Evolutionary conservation across 2,888 invertebrate genomes (phyloP).

Genomic region (Tanypteryx hageni): DNA sequence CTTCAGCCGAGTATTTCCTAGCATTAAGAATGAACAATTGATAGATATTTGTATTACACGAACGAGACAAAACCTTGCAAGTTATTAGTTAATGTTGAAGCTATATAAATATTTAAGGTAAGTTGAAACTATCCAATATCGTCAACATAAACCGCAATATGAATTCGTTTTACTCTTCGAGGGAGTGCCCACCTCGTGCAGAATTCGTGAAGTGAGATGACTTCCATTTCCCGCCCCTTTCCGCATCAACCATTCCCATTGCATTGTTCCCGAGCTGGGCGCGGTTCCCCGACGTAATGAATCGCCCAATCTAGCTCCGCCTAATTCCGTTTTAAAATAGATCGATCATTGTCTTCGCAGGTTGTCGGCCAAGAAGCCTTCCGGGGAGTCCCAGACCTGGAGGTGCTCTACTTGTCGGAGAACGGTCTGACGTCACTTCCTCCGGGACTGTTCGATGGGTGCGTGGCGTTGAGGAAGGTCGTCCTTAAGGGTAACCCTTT

Average conservation of each 20-base stretch:
- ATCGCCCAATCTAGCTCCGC: neutral
- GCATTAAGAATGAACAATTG: too few species aligned
- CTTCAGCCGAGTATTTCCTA: too few species aligned
- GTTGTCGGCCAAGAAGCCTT: constrained; percentile 42
- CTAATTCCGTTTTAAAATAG: neutral
- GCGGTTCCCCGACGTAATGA: neutral
- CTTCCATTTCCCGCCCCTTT: neutral
- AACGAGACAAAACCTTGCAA: too few species aligned
- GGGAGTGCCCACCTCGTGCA: neutral
- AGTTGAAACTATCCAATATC: too few species aligned
- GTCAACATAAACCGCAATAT: too few species aligned
- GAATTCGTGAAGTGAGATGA: neutral
- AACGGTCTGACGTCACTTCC: constrained; percentile 42
- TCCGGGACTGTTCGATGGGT: constrained; percentile 27
- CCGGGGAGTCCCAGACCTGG: constrained; percentile 52
- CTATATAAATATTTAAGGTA: too few species aligned
- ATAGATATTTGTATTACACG: too few species aligned
- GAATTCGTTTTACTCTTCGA: neutral
- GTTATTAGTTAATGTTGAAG: too few species aligned
- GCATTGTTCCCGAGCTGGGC: neutral
- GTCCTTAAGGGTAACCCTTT: constrained; percentile 37
- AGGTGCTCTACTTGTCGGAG: constrained; percentile 47
- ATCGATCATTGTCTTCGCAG: neutral
- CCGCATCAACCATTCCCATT: neutral
- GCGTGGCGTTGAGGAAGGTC: constrained; percentile 48